Base-by-base conservation (phyloP, 2,797 vertebrate genomes). In the Microhierax caerulescens region DNA sequence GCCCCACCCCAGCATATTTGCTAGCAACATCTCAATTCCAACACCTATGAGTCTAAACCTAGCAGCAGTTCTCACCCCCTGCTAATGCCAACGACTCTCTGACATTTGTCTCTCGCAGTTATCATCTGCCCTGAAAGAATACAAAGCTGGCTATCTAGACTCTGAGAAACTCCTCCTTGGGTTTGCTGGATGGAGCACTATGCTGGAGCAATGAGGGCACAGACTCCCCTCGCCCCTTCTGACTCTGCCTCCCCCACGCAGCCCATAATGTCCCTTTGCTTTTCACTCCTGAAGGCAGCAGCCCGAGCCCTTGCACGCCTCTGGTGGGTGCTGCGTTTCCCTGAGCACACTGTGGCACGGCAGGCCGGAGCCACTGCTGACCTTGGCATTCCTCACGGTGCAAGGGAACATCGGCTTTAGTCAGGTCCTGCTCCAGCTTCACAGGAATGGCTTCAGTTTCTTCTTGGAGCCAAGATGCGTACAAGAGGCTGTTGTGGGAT, bases 121-220 rank as follows among this genome's bases (percentile, higher is more conserved):
- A 20, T 2, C 3, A 0, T 32, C 51, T 60, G 25, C 41, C 19
- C 28, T 70, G 37, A 75, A 8, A 69, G 4, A 69, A 51, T 13
- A 12, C 13, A 4, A 39, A 36, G 22, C 18, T 79, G 17, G 16
- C 17, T 34, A 14, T 13, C 8, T 22, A 83, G 57, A 65, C 34
- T 43, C 63, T 24, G 27, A 76, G n/a, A 56, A 78, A 59, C 25
- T 60, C 5, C 50, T 34, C 11, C 51, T 27, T 0, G 2, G 43
- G 11, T 65, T 67, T 28, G 27, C 39, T 0, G 1, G 30, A 0
- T 11, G 17, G 19, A 67, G 23, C 0, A 0, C 9, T 14, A 10
- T 12, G 6, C 27, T 54, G 27, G 34, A 70, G 15, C 20, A 54
- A 28, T 1, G 2, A 43, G 21, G 12, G 3, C 23, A 15, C 0